These are phyloP conservation scores for Champsocephalus esox DNA, from an alignment of 2,797 vertebrate genomes.

Conservation along the genomic window DNA sequence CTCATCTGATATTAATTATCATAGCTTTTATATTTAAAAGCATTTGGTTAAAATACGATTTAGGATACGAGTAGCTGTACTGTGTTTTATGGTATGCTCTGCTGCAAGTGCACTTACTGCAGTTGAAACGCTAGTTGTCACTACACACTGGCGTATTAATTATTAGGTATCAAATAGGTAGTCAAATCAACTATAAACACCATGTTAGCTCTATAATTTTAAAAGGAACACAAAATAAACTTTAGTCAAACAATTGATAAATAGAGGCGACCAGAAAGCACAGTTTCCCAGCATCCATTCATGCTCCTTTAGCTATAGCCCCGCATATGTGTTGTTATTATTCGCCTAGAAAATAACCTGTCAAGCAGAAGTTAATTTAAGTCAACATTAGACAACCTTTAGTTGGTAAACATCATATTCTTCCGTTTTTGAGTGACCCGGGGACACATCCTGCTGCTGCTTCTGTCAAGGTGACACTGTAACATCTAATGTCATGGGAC, in stretches of 20 bases:
- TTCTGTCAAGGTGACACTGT: conserved; percentile 65
- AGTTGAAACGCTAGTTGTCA: conserved; percentile 60
- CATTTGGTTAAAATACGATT: accelerated
- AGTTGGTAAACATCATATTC: neutral
- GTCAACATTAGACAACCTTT: neutral
- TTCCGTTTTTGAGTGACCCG: neutral
- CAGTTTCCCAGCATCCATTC: neutral
- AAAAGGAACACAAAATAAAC: neutral
- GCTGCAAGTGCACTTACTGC: conserved; percentile 79
- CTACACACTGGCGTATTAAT: conserved; percentile 48
- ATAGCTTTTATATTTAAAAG: accelerated
- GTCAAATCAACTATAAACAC: conserved; percentile 1
- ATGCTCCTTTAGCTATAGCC: neutral
- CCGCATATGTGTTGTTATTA: neutral
- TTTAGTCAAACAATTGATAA: too few species aligned
- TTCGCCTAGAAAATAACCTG: neutral
- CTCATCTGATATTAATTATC: accelerated
- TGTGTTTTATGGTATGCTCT: conserved; percentile 74
- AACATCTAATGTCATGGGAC: conserved; percentile 25
- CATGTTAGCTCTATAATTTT: neutral
- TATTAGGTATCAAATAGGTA: conserved; percentile 29
- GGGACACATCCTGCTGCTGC: neutral
- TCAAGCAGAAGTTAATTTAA: neutral
- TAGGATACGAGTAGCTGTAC: neutral
- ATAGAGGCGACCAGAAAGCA: neutral